Conservation (phyloP, 2,888 invertebrate species). For the Papilio demoleus region DNA sequence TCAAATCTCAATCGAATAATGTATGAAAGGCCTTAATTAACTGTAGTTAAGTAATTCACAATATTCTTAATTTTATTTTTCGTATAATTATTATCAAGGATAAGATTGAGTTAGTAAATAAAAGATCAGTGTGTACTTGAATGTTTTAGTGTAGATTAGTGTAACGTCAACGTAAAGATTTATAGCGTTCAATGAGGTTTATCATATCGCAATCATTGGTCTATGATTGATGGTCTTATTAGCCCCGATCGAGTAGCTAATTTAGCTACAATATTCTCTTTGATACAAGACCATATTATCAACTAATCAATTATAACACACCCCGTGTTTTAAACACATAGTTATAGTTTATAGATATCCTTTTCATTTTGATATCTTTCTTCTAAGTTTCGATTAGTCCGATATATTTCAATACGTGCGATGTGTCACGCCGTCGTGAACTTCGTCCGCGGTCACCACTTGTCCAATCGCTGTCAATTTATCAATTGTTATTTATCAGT, state of each 20-base stretch:
- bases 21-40: too few relatives aligned
- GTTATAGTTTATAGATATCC: neutral
- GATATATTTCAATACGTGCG: neutral
- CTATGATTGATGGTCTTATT: slow-evolving; percentile 11
- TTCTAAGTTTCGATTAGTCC: neutral
- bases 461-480: slow-evolving; percentile 20
- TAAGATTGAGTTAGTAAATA: neutral
- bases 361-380: neutral
- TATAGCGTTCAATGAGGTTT: neutral
- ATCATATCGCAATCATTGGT: slow-evolving; percentile 7
- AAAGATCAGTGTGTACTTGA: neutral
- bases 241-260: neutral
- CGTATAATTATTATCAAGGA: neutral
- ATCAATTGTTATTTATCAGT: slow-evolving; percentile 9
- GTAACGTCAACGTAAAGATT: neutral
- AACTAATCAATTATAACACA: neutral
- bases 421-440: neutral
- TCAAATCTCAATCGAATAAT: too few relatives aligned
- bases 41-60: neutral
- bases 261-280: slow-evolving; percentile 8
- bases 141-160: neutral
- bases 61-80: neutral
- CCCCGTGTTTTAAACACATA: neutral
- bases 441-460: neutral
- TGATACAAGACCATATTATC: neutral